Conservation (phyloP, 1,140 invertebrate genomes). For the Tetramorium alpestre region DNA sequence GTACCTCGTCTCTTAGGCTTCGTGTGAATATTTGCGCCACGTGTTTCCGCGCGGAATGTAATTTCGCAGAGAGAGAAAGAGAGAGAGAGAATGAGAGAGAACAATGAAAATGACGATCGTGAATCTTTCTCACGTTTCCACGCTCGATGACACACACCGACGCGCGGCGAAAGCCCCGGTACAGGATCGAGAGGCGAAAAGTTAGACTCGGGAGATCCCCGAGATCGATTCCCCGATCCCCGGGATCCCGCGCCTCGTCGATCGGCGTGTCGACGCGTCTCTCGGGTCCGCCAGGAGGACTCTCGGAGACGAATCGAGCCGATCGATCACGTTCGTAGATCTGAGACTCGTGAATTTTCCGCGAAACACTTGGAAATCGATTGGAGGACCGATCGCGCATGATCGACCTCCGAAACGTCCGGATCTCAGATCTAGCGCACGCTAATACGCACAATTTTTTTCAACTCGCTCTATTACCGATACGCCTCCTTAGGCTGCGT, state of each 20-base stretch:
- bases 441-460: conserved; percentile 4
- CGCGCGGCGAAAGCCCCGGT: neutral
- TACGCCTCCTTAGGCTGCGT: conserved; percentile 27
- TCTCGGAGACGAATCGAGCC: neutral
- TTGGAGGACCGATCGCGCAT: neutral
- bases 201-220: neutral
- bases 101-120: neutral
- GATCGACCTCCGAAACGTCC: neutral
- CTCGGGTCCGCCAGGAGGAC: neutral
- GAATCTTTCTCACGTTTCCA: neutral
- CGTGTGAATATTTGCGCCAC: conserved; percentile 13
- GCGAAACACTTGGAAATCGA: neutral
- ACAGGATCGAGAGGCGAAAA: neutral
- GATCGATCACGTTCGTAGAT: neutral
- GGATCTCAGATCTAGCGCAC: conserved; percentile 8
- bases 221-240: no score
- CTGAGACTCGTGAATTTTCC: neutral
- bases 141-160: neutral
- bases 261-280: neutral
- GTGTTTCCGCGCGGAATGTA: conserved; percentile 17
- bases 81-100: neutral
- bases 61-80: neutral
- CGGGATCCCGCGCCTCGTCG: neutral
- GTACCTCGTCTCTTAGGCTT: conserved; percentile 27
- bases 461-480: neutral